phyloP scores from a whole-genome alignment of 2,113 vertebrate species.

The Vanacampus margaritifer region DNA sequence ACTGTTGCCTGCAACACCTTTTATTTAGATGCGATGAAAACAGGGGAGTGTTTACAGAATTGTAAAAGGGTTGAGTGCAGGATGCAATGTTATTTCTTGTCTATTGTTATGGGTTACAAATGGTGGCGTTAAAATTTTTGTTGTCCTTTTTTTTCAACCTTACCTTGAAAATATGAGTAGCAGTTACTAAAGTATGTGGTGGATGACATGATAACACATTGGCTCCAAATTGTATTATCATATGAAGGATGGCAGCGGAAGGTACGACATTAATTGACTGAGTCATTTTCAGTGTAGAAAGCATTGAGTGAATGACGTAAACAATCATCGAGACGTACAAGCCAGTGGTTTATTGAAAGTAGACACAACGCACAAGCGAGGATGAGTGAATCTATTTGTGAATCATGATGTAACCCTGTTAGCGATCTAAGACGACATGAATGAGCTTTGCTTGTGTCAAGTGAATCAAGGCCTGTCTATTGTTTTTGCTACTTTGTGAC shows the following conservation, averaged over 20 bases:
- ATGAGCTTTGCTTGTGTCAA: background rate
- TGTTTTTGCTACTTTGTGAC: conserved; percentile 11
- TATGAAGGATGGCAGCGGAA: background rate
- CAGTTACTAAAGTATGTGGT: background rate
- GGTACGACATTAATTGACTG: background rate
- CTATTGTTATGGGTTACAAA: no score
- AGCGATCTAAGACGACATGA: background rate
- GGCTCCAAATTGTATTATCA: background rate
- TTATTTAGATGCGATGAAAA: background rate
- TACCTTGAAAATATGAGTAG: background rate
- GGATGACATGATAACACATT: background rate
- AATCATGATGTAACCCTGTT: conserved; percentile 5
- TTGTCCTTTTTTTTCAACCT: background rate
- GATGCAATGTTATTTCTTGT: background rate
- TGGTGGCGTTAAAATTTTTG: no score
- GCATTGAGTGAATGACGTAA: background rate
- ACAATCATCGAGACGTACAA: background rate
- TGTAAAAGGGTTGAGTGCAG: background rate
- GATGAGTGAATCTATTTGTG: background rate
- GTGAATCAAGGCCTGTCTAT: background rate
- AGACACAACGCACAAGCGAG: background rate
- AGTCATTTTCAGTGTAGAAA: background rate
- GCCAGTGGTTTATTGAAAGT: background rate
- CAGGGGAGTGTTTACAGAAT: background rate
- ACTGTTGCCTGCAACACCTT: background rate